phyloP scores from a whole-genome alignment of 2,113 vertebrate genomes.

The Phoxinus phoxinus region DNA sequence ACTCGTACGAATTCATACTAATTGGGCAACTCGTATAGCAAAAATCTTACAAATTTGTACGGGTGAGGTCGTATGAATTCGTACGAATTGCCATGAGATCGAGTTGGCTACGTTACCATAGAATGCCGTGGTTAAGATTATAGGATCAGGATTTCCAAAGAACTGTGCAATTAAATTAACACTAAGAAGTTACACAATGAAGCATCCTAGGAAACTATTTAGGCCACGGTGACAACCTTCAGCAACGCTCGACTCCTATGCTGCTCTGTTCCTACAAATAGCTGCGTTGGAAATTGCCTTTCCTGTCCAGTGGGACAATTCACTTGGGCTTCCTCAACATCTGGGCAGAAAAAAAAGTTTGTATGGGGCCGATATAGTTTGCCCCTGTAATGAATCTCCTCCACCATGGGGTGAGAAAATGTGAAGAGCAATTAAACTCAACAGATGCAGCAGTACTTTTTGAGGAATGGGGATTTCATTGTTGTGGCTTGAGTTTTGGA shows the following conservation, averaged over 20 bases:
- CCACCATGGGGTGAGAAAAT: conserved; percentile 46
- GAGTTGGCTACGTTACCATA: too few species aligned
- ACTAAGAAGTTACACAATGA: conserved; percentile 2
- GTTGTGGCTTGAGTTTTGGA: conserved; percentile 42
- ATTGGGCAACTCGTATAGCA: too few species aligned
- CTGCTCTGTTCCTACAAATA: conserved; percentile 46
- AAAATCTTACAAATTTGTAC: too few species aligned
- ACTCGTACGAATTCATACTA: too few species aligned
- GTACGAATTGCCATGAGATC: too few species aligned
- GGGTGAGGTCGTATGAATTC: too few species aligned
- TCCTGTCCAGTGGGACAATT: conserved; percentile 43
- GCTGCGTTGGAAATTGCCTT: conserved; percentile 38
- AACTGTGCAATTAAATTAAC: background rate
- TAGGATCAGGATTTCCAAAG: background rate
- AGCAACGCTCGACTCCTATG: conserved; percentile 25
- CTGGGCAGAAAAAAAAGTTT: conserved; percentile 35
- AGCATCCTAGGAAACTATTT: conserved; percentile 10
- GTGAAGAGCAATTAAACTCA: conserved; percentile 55
- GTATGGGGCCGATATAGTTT: conserved; percentile 35
- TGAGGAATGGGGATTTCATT: conserved; percentile 49
- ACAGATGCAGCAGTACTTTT: conserved; percentile 59
- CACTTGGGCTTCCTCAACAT: conserved; percentile 45
- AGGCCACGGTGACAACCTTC: background rate
- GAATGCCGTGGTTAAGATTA: background rate
- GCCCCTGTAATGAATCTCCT: conserved; percentile 54